A percentile compares a stretch with the other conserved stretches of the same genome.
phyloP scores from a whole-genome alignment of 2,888 invertebrate species.

The Macrosoma leucophasiata region DNA sequence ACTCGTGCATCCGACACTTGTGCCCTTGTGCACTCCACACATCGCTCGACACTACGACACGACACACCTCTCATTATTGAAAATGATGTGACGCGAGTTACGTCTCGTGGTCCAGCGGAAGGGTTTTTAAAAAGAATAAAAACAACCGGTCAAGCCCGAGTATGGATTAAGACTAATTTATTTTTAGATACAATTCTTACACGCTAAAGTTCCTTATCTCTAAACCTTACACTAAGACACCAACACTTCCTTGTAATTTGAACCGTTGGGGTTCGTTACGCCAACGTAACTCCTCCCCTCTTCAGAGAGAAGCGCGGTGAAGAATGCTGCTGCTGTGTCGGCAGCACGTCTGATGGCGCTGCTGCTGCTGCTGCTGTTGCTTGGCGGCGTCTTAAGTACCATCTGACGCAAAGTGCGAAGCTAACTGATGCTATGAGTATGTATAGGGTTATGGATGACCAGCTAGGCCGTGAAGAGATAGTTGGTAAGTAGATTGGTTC shows the following conservation, averaged over 20 bases:
- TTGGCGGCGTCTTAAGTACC: background rate
- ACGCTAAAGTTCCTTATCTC: too few relatives aligned
- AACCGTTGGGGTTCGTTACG: too few relatives aligned
- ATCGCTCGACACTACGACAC: too few relatives aligned
- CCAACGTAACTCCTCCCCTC: conserved; percentile 15
- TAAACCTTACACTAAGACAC: too few relatives aligned
- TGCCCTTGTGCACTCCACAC: too few relatives aligned
- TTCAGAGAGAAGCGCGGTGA: conserved; percentile 2
- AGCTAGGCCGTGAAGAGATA: conserved; percentile 3
- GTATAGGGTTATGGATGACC: conserved; percentile 3
- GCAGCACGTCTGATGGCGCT: background rate
- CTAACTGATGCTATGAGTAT: background rate
- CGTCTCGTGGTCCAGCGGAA: too few relatives aligned
- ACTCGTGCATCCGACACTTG: too few relatives aligned
- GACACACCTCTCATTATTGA: conserved; percentile 23
- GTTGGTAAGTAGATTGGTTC: conserved; percentile 4
- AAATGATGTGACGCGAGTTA: conserved; percentile 14
- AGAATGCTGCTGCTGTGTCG: conserved; percentile 1
- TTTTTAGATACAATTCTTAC: too few relatives aligned
- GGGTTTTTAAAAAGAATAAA: too few relatives aligned
- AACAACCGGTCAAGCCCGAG: too few relatives aligned
- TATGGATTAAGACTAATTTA: too few relatives aligned
- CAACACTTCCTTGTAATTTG: too few relatives aligned
- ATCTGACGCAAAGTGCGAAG: background rate
- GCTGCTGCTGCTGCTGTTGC: background rate